A percentile compares a stretch with the other conserved stretches of the same genome.
Conservation (phyloP, 2,113 vertebrate species). For the Dryoscopus gambensis region DNA sequence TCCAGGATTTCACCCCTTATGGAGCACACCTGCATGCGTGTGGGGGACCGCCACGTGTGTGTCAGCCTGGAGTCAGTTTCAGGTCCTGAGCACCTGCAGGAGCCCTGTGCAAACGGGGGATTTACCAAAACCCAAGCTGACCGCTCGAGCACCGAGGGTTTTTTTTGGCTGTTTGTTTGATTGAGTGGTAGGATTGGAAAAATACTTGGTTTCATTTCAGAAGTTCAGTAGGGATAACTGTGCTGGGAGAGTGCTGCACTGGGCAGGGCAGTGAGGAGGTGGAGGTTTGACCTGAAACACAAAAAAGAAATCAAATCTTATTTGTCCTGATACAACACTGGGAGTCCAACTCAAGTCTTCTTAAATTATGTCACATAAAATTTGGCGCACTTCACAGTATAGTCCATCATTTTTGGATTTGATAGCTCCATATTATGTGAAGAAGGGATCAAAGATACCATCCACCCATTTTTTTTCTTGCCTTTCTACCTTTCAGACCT, state of each 20-base stretch:
- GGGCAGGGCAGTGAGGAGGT: not conserved
- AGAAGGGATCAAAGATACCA: not conserved
- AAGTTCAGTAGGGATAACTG: not conserved
- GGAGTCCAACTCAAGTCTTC: not conserved
- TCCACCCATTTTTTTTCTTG: not conserved
- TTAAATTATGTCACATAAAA: not conserved
- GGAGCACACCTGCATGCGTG: not conserved
- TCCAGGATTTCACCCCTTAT: not conserved
- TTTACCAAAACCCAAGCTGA: not conserved
- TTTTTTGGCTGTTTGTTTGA: not conserved
- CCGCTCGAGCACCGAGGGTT: accelerated
- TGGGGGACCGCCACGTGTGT: accelerated
- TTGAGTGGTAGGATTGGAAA: not conserved
- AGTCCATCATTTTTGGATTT: not conserved
- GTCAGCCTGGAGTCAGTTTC: not conserved
- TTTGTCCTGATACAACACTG: not conserved
- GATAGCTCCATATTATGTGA: not conserved
- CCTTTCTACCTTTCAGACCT: not conserved
- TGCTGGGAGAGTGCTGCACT: not conserved
- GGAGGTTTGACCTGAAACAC: not conserved
- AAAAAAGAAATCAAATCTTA: not conserved
- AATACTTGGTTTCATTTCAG: not conserved
- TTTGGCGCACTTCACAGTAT: not conserved
- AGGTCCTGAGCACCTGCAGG: not conserved
- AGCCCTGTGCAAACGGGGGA: not conserved